phyloP scores from a whole-genome alignment of 2,797 vertebrate species.

The Cyclopterus lumpus region DNA sequence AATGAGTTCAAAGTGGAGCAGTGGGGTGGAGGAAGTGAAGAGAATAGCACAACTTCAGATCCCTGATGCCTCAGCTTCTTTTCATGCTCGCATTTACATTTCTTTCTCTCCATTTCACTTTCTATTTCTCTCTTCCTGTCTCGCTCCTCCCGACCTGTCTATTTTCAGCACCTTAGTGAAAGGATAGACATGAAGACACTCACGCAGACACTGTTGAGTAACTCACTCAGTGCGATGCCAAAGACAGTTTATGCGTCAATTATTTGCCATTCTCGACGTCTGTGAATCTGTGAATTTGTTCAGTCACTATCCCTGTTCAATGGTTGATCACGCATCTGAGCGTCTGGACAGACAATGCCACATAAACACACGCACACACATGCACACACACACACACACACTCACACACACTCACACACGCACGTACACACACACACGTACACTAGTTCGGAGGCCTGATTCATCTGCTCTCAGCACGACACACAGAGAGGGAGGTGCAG shows the following conservation, averaged over 20 bases:
- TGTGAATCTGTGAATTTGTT: slow-evolving; percentile 57
- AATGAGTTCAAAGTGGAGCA: slow-evolving; percentile 83
- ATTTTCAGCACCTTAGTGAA: slow-evolving; percentile 75
- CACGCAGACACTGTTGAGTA: slow-evolving; percentile 43
- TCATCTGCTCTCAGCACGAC: slow-evolving; percentile 83
- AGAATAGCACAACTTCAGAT: slow-evolving; percentile 78
- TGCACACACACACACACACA: slow-evolving; percentile 17
- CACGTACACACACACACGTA: slow-evolving; percentile 15
- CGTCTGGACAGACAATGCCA: slow-evolving; percentile 39
- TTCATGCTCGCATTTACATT: slow-evolving; percentile 79
- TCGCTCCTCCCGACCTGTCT: slow-evolving; percentile 71
- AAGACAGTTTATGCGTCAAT: slow-evolving; percentile 50
- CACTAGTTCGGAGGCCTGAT: slow-evolving; percentile 58
- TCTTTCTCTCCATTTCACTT: slow-evolving; percentile 68
- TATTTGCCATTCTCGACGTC: slow-evolving; percentile 50
- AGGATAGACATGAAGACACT: slow-evolving; percentile 57
- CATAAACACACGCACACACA: slow-evolving; percentile 28
- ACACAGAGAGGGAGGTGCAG: slow-evolving; percentile 76
- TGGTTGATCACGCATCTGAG: slow-evolving; percentile 51
- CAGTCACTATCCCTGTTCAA: slow-evolving; percentile 46
- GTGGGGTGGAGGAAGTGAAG: slow-evolving; percentile 78
- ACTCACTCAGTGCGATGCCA: slow-evolving; percentile 45
- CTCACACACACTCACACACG: slow-evolving; percentile 9
- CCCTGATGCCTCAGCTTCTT: slow-evolving; percentile 76
- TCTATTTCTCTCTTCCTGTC: slow-evolving; percentile 61